A percentile compares a stretch with the other conserved stretches of the same genome.
phyloP scores from a whole-genome alignment of 2,797 vertebrate genomes.

The Gastrophryne carolinensis region DNA sequence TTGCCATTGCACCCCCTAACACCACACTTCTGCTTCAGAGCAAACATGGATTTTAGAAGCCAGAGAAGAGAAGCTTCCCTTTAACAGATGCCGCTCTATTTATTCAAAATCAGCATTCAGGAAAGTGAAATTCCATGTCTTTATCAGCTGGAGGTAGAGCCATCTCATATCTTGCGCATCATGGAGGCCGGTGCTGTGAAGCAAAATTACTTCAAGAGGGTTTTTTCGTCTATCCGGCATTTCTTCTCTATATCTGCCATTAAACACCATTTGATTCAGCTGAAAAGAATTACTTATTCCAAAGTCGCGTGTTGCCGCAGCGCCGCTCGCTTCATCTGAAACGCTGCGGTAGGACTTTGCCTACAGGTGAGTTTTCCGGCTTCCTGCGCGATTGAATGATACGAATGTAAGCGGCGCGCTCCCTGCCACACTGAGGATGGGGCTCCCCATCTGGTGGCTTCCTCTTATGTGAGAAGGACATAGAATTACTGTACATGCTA shows the following conservation, averaged over 20 bases:
- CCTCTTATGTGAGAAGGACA: neutral
- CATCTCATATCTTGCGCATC: conserved; percentile 29
- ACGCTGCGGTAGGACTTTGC: conserved; percentile 1
- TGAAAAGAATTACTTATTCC: conserved; percentile 33
- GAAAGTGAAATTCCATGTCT: conserved; percentile 33
- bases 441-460: neutral
- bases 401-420: neutral
- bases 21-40: no score
- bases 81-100: no score
- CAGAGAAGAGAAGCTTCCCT: no score
- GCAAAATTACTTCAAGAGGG: conserved; percentile 26
- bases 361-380: conserved; percentile 22
- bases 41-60: no score
- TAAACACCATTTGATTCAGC: conserved; percentile 35
- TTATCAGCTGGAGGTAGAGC: conserved; percentile 43
- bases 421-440: conserved; percentile 9
- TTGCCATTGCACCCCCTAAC: no score
- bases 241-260: conserved; percentile 2
- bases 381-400: neutral
- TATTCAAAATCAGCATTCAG: conserved; percentile 25
- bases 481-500: neutral
- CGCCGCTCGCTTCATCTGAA: conserved; percentile 25
- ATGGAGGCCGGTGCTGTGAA: neutral
- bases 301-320: conserved; percentile 25
- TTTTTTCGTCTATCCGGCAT: neutral